Percentiles rank a stretch among this genome's conserved stretches.
These are phyloP conservation scores for Metacarcinus magister DNA, from an alignment of 2,888 invertebrate species.

Conservation along the genomic window DNA sequence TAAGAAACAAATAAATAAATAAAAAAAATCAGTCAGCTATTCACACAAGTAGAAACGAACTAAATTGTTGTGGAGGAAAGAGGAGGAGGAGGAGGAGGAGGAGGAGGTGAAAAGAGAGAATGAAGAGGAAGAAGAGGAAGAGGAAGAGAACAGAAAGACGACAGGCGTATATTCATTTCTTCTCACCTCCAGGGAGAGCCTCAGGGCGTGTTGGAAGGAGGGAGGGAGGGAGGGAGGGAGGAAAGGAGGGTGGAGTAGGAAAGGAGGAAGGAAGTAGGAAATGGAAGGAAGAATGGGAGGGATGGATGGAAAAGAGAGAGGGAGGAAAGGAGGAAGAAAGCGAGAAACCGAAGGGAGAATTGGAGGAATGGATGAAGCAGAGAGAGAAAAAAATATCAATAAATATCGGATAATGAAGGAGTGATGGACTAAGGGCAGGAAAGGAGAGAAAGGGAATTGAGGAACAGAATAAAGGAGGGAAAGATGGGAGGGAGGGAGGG, in stretches of 20 bases:
- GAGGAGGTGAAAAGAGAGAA: background rate
- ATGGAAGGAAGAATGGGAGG: background rate
- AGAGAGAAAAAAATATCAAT: background rate
- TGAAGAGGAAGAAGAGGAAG: background rate
- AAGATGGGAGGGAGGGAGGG: background rate
- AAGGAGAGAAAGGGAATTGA: background rate
- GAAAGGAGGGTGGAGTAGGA: background rate
- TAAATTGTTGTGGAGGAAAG: background rate
- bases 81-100: conserved; percentile 8
- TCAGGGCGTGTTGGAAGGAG: background rate
- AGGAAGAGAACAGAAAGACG: background rate
- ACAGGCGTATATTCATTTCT: background rate
- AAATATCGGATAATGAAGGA: too few relatives aligned
- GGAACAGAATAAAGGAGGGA: background rate
- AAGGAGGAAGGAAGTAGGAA: background rate
- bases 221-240: background rate
- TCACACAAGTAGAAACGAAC: too few relatives aligned
- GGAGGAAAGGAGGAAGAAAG: background rate
- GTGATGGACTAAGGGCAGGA: background rate
- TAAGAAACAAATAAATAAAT: background rate
- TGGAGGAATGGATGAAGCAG: background rate
- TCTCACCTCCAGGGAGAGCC: background rate
- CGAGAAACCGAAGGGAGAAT: background rate
- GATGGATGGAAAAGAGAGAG: background rate
- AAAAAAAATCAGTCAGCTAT: too few relatives aligned